Evolutionary conservation across 2,797 vertebrate species (phyloP).

Genomic region (Xenentodon cancila): DNA sequence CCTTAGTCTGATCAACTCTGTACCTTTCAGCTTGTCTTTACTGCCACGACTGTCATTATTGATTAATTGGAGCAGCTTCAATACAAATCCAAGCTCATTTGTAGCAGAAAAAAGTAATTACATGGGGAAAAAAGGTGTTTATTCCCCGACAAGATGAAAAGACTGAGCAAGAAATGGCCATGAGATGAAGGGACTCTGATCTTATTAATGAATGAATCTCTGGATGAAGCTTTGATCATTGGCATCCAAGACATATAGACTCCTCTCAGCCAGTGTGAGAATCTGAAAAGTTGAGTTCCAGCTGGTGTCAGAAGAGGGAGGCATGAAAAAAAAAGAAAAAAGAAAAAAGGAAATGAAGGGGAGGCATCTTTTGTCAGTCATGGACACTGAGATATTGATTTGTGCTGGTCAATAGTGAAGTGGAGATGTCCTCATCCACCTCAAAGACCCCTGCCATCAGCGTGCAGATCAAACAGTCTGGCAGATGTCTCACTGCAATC

Average conservation of each 20-base stretch:
- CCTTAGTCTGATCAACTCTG: too few relatives aligned
- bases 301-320: slow-evolving; percentile 13
- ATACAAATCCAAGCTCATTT: slow-evolving; percentile 16
- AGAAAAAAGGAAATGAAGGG: slow-evolving; percentile 1
- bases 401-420: slow-evolving; percentile 43
- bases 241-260: slow-evolving; percentile 61
- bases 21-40: neutral
- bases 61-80: slow-evolving; percentile 16
- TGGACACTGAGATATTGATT: slow-evolving; percentile 44
- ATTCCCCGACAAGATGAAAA: slow-evolving; percentile 41
- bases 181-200: slow-evolving; percentile 46
- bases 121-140: neutral
- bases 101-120: slow-evolving; percentile 6
- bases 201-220: slow-evolving; percentile 68
- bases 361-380: slow-evolving; percentile 22
- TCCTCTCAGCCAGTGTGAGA: slow-evolving; percentile 21
- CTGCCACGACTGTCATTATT: neutral
- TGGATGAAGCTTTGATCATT: slow-evolving; percentile 75
- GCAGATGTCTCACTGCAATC: too few relatives aligned
- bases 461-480: slow-evolving; percentile 38
- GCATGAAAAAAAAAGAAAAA: neutral
- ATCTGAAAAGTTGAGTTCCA: slow-evolving; percentile 28
- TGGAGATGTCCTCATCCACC: slow-evolving; percentile 28
- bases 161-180: slow-evolving; percentile 14
- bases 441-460: slow-evolving; percentile 28